phyloP scores from a whole-genome alignment of 2,888 invertebrate genomes.

The Sympetrum striolatum region DNA sequence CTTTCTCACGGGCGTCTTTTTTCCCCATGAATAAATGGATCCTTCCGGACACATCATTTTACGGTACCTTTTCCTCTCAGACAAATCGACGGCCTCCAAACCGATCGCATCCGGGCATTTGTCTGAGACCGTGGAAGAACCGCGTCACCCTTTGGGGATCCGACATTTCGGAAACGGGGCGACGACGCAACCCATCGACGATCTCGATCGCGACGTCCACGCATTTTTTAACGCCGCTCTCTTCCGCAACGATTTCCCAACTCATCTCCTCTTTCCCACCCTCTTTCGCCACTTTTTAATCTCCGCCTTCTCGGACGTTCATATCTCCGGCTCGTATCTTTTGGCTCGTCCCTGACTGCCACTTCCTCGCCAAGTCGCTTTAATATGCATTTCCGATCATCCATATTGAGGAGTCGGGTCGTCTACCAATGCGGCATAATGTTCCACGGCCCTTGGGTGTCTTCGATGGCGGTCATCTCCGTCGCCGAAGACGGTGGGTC shows the following conservation, averaged over 20 bases:
- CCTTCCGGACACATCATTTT: not conserved
- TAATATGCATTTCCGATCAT: slow-evolving; percentile 5
- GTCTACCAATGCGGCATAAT: not conserved
- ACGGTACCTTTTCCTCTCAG: not conserved
- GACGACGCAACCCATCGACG: not conserved
- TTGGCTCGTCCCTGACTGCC: not conserved
- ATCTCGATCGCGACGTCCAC: not conserved
- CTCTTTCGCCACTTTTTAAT: not conserved
- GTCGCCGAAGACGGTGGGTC: not conserved
- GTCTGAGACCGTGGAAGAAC: not conserved
- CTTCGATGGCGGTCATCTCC: not conserved
- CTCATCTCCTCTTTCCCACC: not conserved
- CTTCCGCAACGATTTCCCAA: not conserved
- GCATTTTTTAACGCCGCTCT: not conserved
- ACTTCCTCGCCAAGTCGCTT: not conserved
- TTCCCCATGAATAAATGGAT: not conserved
- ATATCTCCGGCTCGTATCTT: not conserved
- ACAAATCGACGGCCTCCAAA: not conserved
- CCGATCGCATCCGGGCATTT: not conserved
- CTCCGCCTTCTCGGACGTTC: not conserved
- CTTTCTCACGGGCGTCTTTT: not conserved
- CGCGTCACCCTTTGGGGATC: not conserved
- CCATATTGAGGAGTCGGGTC: slow-evolving; percentile 30
- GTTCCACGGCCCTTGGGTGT: not conserved
- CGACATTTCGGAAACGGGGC: not conserved